These are phyloP conservation scores for Stenurella melanura DNA, from an alignment of 2,888 invertebrate species.

Conservation along the genomic window DNA sequence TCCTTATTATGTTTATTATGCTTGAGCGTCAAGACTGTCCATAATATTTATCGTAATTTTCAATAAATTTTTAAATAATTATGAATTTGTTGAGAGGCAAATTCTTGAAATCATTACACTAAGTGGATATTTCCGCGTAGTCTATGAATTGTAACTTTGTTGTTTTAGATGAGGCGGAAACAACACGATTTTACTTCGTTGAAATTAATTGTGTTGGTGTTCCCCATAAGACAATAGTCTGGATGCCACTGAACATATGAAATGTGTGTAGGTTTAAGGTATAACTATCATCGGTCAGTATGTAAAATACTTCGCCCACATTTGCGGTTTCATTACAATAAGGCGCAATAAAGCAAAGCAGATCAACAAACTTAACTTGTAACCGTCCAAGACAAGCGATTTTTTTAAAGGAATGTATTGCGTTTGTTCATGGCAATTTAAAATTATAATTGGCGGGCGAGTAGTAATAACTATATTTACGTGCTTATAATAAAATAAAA, in stretches of 20 bases:
- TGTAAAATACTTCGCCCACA: constrained; percentile 19
- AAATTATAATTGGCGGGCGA: not conserved
- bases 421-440: not conserved
- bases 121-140: not conserved
- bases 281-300: constrained; percentile 11
- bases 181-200: not conserved
- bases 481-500: not conserved
- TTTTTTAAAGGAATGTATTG: not conserved
- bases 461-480: not conserved
- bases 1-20: too few relatives aligned
- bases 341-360: not conserved
- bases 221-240: not conserved
- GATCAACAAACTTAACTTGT: constrained; percentile 4
- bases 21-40: too few relatives aligned
- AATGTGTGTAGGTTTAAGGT: constrained; percentile 17
- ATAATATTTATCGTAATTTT: too few relatives aligned
- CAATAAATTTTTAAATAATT: too few relatives aligned
- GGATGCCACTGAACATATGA: not conserved
- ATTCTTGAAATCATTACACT: too few relatives aligned
- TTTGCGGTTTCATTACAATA: constrained; percentile 1
- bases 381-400: not conserved
- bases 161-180: not conserved
- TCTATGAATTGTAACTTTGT: not conserved
- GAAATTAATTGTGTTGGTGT: not conserved
- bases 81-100: too few relatives aligned